Conservation (phyloP, 1,140 invertebrate genomes). For the Holcopasites calliopsidis region DNA sequence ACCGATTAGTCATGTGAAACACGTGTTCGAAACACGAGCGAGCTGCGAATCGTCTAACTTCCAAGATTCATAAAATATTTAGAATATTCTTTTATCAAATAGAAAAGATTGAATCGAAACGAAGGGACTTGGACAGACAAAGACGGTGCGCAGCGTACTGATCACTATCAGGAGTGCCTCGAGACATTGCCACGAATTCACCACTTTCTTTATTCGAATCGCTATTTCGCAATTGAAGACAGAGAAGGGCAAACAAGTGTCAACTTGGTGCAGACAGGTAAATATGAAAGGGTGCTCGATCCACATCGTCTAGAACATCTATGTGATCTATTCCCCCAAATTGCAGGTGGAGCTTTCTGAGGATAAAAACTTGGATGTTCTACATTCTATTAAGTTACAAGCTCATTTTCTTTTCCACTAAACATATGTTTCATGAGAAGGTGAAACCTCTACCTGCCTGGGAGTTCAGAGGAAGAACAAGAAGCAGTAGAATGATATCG, state of each 20-base stretch:
- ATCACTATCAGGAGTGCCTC: conserved; percentile 58
- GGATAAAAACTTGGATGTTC: neutral
- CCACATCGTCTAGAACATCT: conserved; percentile 76
- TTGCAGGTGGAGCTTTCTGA: conserved; percentile 55
- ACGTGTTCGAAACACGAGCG: conserved; percentile 68
- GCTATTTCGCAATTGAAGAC: conserved; percentile 63
- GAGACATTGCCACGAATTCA: conserved; percentile 63
- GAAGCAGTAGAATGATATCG: neutral
- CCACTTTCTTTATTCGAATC: conserved; percentile 57
- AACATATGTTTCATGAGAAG: no score
- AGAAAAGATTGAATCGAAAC: neutral
- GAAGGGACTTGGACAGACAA: conserved; percentile 36
- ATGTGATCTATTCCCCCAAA: conserved; percentile 65
- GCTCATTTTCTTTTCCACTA: neutral
- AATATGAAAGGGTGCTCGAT: conserved; percentile 75
- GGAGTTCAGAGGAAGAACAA: conserved; percentile 16
- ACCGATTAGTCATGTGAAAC: conserved; percentile 77
- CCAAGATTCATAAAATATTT: conserved; percentile 52
- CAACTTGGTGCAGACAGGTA: conserved; percentile 77
- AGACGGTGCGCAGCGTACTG: conserved; percentile 29
- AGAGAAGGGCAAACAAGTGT: conserved; percentile 76
- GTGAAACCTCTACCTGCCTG: conserved; percentile 41
- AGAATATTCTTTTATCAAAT: neutral
- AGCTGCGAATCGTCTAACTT: conserved; percentile 52
- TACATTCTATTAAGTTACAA: neutral